Percentiles rank a stretch among this genome's conserved stretches.
phyloP scores from a whole-genome alignment of 64 coral and sea anemone species.

The Stichodactyla mertensii region DNA sequence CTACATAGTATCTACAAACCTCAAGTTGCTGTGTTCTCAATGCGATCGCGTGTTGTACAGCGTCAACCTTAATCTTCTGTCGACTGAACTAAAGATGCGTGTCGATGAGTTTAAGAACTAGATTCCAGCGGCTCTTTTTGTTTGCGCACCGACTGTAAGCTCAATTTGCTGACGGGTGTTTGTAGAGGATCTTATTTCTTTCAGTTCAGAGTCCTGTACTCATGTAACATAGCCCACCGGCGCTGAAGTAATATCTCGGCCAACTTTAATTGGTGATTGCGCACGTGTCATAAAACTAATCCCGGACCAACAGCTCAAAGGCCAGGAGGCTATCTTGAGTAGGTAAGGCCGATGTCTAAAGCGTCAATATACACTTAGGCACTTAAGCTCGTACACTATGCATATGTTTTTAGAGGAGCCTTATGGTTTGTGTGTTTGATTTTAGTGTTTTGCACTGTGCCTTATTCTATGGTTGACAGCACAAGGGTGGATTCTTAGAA shows the following conservation, averaged over 20 bases:
- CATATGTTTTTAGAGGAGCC: background rate
- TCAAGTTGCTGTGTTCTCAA: background rate
- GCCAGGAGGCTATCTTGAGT: background rate
- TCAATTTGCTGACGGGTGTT: background rate
- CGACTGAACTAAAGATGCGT: background rate
- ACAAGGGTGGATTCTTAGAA: background rate
- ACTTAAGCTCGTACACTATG: background rate
- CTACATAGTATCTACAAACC: background rate
- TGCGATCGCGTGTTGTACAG: background rate
- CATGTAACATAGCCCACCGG: background rate
- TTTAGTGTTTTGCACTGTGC: background rate
- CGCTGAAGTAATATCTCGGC: background rate
- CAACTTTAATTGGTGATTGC: slow-evolving; percentile 9
- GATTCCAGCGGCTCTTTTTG: background rate
- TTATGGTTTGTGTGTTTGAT: background rate
- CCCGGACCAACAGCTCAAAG: background rate
- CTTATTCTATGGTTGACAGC: background rate
- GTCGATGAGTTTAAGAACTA: background rate
- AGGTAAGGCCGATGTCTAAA: background rate
- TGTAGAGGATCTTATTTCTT: background rate
- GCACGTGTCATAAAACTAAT: slow-evolving; percentile 6
- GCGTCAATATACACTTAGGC: background rate
- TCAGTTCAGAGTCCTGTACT: background rate
- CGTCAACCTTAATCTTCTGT: background rate
- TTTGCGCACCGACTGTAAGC: background rate